Percentiles rank a stretch among this genome's conserved stretches.
phyloP scores from a whole-genome alignment of 2,113 vertebrate genomes.

The Lycaon pictus region DNA sequence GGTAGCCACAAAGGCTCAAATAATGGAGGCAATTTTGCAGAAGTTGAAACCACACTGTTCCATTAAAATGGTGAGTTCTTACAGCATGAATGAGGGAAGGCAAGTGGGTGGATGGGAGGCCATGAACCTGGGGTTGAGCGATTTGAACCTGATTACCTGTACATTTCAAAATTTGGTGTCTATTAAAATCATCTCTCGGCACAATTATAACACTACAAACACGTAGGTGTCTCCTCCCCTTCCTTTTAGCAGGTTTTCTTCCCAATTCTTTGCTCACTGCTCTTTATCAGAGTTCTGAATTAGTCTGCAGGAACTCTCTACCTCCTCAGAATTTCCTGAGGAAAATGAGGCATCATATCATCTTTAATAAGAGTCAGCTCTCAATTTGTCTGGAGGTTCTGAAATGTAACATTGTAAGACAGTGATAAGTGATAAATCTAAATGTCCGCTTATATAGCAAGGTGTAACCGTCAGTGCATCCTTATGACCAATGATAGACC shows the following conservation, averaged over 20 bases:
- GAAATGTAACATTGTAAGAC: background rate
- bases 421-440: background rate
- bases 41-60: background rate
- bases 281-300: background rate
- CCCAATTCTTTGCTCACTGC: background rate
- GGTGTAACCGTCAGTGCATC: background rate
- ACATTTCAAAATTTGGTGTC: background rate
- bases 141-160: background rate
- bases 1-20: background rate
- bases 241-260: background rate
- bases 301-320: background rate
- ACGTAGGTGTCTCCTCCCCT: background rate
- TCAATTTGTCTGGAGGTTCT: background rate
- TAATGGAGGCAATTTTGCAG: background rate
- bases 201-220: background rate
- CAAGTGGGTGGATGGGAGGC: background rate
- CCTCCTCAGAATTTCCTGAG: background rate
- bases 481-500: background rate
- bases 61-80: background rate
- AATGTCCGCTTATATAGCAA: background rate
- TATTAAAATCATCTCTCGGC: background rate
- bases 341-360: background rate
- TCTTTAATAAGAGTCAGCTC: slow-evolving; percentile 21
- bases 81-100: fast-evolving
- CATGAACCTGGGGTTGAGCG: background rate